phyloP scores from a whole-genome alignment of 1,140 invertebrate genomes.

The Octopus bimaculoides region DNA sequence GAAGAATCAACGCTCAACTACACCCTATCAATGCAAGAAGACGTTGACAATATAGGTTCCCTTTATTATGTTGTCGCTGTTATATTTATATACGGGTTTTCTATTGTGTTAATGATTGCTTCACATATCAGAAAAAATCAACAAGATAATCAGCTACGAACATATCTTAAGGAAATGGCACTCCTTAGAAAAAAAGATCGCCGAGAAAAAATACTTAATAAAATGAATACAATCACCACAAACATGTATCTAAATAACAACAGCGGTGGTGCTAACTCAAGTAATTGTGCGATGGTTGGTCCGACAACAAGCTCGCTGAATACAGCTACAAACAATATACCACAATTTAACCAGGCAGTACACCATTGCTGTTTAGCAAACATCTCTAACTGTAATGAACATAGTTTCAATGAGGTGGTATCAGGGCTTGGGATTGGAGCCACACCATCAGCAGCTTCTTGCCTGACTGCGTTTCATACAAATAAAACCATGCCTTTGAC shows the following conservation, averaged over 20 bases:
- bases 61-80: constrained; percentile 55
- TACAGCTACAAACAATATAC: too few relatives aligned
- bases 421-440: too few relatives aligned
- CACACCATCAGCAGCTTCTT: too few relatives aligned
- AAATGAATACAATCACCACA: constrained; percentile 34
- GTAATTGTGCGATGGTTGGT: too few relatives aligned
- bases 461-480: too few relatives aligned
- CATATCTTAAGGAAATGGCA: constrained; percentile 53
- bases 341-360: too few relatives aligned
- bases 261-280: too few relatives aligned
- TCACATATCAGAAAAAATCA: constrained; percentile 55
- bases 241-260: neutral
- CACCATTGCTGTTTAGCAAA: too few relatives aligned
- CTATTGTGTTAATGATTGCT: constrained; percentile 56
- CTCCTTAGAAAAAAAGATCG: constrained; percentile 44
- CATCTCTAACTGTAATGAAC: too few relatives aligned
- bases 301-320: too few relatives aligned
- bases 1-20: neutral
- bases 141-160: constrained; percentile 49
- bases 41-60: constrained; percentile 48
- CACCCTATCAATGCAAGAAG: neutral
- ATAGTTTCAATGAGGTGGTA: too few relatives aligned
- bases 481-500: too few relatives aligned
- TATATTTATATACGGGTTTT: constrained; percentile 53
- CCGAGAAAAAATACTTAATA: constrained; percentile 41